These are phyloP conservation scores for Haliclona indistincta DNA, from an alignment of 37 sponge, comb jelly and placozoan genomes.

Conservation along the genomic window DNA sequence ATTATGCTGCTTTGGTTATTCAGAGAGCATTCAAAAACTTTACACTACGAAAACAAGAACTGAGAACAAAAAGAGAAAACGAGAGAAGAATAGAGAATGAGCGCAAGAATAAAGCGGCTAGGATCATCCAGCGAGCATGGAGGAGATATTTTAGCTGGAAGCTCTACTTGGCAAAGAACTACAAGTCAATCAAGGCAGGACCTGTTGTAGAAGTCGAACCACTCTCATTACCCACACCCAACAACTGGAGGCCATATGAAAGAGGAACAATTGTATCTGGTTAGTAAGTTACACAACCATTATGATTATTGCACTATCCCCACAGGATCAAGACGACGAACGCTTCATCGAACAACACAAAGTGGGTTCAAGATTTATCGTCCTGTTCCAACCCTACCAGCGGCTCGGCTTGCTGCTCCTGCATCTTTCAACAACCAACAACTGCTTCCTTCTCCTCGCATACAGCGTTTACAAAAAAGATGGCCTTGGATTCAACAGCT, in stretches of 20 bases:
- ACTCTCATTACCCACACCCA: background rate
- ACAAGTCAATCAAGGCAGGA: conserved; percentile 35
- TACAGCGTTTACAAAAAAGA: background rate
- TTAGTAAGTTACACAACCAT: background rate
- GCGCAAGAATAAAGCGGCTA: conserved; percentile 32
- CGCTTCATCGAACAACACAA: conserved; percentile 32
- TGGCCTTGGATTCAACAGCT: conserved; percentile 2
- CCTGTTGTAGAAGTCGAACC: conserved; percentile 35
- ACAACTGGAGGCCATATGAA: conserved; percentile 13
- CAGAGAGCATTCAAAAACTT: conserved; percentile 52
- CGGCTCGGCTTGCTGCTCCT: background rate
- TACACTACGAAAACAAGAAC: background rate
- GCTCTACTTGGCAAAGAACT: conserved; percentile 30
- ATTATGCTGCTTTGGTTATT: conserved; percentile 54
- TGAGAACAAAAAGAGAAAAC: background rate
- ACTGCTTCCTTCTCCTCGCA: background rate
- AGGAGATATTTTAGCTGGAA: conserved; percentile 20
- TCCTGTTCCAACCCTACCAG: conserved; percentile 3
- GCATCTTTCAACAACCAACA: background rate
- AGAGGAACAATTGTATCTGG: conserved; percentile 58
- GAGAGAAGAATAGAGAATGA: background rate
- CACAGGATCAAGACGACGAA: conserved; percentile 32
- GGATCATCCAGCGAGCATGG: conserved; percentile 56
- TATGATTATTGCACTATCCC: background rate
- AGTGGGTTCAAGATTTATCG: conserved; percentile 49